A percentile compares a stretch with the other conserved stretches of the same genome.
Evolutionary conservation across 2,888 invertebrate genomes (phyloP).

Genomic region (Eupeodes luniger): DNA sequence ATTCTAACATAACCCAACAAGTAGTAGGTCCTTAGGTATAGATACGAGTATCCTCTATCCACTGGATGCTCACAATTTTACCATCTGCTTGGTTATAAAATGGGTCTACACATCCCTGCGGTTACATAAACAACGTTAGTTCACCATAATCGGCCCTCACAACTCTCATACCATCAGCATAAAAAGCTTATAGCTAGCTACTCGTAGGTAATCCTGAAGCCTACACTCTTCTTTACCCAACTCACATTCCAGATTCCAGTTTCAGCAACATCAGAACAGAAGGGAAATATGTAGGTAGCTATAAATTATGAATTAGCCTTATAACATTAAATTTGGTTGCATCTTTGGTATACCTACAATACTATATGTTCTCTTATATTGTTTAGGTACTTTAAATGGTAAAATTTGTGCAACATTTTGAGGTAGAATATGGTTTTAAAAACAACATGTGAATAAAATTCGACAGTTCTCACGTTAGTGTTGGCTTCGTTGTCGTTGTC

Average conservation of each 20-base stretch:
- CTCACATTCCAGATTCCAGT: constrained; percentile 8
- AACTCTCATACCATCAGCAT: constrained; percentile 20
- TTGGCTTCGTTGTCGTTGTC: not conserved
- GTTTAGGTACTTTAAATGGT: not conserved
- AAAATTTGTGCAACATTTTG: not conserved
- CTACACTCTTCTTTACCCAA: not conserved
- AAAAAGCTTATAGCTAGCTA: not conserved
- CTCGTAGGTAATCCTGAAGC: constrained; percentile 9
- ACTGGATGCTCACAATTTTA: constrained; percentile 49
- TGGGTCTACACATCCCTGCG: constrained; percentile 60
- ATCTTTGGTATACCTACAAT: constrained; percentile 13
- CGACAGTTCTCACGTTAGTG: constrained; percentile 9
- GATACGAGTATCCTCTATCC: not conserved
- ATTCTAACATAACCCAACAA: constrained; percentile 53
- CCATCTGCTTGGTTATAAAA: constrained; percentile 63
- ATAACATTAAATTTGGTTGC: constrained; percentile 65
- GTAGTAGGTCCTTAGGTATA: constrained; percentile 29
- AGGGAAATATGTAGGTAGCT: constrained; percentile 23
- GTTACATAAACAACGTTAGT: constrained; percentile 58
- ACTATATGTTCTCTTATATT: no score
- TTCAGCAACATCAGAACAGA: not conserved
- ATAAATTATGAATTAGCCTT: constrained; percentile 61
- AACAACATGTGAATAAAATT: not conserved
- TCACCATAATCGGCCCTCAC: constrained; percentile 35
- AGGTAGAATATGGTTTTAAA: not conserved